Evolutionary conservation across 1,140 invertebrate species (phyloP).

Genomic region (Laupala kohalensis): DNA sequence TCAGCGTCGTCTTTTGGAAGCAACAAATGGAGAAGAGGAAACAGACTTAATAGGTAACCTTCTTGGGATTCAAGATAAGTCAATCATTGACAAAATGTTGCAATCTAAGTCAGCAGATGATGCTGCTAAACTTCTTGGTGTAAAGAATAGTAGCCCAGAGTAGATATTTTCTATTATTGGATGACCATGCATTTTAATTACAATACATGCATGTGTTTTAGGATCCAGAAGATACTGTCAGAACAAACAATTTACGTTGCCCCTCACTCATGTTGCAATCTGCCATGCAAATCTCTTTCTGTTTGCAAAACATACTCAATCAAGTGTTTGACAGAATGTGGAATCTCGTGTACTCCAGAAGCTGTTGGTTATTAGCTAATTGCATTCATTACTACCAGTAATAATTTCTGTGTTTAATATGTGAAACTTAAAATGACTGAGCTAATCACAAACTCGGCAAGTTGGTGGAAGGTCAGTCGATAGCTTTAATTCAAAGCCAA

Average conservation of each 20-base stretch:
- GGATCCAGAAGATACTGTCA: background rate
- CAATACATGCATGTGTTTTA: background rate
- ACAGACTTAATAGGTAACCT: conserved; percentile 75
- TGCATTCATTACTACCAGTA: background rate
- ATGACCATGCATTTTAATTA: too few species aligned
- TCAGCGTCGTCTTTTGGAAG: background rate
- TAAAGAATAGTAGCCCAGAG: conserved; percentile 24
- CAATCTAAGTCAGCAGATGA: conserved; percentile 63
- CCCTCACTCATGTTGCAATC: background rate
- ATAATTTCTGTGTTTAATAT: background rate
- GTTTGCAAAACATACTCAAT: background rate
- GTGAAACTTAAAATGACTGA: background rate
- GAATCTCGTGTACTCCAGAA: background rate
- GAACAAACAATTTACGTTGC: background rate
- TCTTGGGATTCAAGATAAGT: conserved; percentile 70
- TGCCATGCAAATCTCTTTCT: background rate
- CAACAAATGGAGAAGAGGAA: conserved; percentile 2
- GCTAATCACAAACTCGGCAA: background rate
- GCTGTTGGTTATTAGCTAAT: background rate
- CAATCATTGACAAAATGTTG: conserved; percentile 75
- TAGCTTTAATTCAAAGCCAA: background rate
- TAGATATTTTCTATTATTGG: background rate
- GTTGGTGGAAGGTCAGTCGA: background rate
- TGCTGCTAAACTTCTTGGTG: conserved; percentile 73
- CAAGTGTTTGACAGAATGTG: background rate